These are phyloP conservation scores for Pteromalus puparum DNA, from an alignment of 1,140 invertebrate genomes.

Conservation along the genomic window DNA sequence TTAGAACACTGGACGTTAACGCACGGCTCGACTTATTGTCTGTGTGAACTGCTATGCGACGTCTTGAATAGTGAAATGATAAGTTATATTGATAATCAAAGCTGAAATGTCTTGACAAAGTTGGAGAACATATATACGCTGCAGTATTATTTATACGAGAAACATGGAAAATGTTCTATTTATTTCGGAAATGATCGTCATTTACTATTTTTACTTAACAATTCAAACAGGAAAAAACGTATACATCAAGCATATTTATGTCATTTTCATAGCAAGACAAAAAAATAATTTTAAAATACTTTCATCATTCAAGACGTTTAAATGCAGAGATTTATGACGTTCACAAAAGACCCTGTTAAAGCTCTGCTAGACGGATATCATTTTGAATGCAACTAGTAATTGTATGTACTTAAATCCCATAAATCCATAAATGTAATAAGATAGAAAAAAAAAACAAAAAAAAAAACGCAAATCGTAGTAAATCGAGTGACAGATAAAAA, in stretches of 20 bases:
- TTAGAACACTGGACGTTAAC: too few species aligned
- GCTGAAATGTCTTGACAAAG: neutral
- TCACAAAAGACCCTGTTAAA: neutral
- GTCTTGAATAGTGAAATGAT: neutral
- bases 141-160: neutral
- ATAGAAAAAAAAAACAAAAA: neutral
- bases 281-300: neutral
- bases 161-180: neutral
- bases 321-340: neutral
- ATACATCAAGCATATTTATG: too few species aligned
- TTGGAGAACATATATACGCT: neutral
- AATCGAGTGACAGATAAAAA: neutral
- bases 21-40: too few species aligned
- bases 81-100: neutral
- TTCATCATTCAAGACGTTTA: neutral
- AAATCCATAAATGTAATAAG: neutral
- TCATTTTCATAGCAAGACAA: too few species aligned
- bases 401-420: neutral
- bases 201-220: too few species aligned
- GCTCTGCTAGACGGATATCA: neutral
- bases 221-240: too few species aligned
- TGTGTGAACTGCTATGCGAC: neutral
- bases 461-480: too few species aligned
- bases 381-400: conserved; percentile 5
- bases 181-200: too few species aligned